These are phyloP conservation scores for Ptilodon capucinus DNA, from an alignment of 2,888 invertebrate species.

Conservation along the genomic window DNA sequence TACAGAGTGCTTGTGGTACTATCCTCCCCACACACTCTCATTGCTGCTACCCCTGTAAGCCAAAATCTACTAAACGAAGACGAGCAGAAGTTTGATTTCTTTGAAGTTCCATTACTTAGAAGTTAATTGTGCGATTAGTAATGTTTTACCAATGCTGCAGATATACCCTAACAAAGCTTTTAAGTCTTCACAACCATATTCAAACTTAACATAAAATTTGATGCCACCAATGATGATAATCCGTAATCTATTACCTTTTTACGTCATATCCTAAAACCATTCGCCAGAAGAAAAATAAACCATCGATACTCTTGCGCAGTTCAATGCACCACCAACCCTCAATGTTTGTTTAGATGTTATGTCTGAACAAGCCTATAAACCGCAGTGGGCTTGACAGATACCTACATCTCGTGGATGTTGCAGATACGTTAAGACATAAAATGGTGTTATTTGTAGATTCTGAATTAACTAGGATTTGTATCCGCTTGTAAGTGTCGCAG, in stretches of 20 bases:
- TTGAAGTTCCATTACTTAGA: no score
- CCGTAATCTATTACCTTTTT: conserved; percentile 45
- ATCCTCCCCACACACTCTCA: no score
- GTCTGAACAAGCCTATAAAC: conserved; percentile 63
- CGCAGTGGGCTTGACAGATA: conserved; percentile 46
- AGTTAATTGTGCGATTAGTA: no score
- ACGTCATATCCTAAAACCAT: conserved; percentile 46
- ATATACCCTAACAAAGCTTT: not conserved
- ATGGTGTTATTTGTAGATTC: conserved; percentile 27
- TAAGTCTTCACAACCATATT: not conserved
- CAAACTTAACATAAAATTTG: conserved; percentile 6
- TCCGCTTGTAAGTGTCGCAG: conserved; percentile 7
- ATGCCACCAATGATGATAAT: conserved; percentile 37
- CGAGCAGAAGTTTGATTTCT: no score
- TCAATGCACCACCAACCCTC: conserved; percentile 44
- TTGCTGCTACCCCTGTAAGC: no score
- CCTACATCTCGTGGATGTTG: conserved; percentile 48
- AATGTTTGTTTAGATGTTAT: conserved; percentile 61
- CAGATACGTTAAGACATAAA: conserved; percentile 33
- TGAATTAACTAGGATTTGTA: conserved; percentile 11
- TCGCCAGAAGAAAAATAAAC: conserved; percentile 50
- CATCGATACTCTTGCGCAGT: conserved; percentile 34
- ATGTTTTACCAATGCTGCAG: no score
- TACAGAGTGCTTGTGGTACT: no score
- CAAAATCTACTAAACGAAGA: no score